phyloP scores from a whole-genome alignment of 2,113 vertebrate genomes.

The Smithornis capensis region DNA sequence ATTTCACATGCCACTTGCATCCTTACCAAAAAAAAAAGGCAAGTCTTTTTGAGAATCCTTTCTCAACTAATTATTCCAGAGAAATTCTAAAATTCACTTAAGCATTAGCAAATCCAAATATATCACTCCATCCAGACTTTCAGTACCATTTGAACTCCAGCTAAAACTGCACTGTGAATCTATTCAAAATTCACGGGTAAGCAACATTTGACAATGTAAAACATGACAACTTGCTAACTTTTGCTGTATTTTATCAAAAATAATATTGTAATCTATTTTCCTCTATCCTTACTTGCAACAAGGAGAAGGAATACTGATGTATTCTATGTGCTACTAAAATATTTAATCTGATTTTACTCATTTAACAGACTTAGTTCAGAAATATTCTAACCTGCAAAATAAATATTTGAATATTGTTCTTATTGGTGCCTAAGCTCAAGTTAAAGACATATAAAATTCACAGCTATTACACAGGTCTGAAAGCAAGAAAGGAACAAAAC shows the following conservation, averaged over 20 bases:
- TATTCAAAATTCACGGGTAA: background rate
- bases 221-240: background rate
- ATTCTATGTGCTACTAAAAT: background rate
- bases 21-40: background rate
- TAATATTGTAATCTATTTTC: background rate
- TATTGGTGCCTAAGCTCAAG: background rate
- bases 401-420: background rate
- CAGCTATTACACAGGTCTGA: background rate
- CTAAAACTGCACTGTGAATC: background rate
- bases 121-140: background rate
- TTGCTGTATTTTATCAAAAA: background rate
- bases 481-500: background rate
- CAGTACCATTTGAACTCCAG: background rate
- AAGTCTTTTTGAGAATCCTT: background rate
- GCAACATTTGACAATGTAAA: background rate
- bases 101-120: slow-evolving; percentile 21
- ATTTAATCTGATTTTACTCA: background rate
- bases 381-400: background rate
- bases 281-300: background rate
- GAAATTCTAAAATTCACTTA: background rate
- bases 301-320: background rate
- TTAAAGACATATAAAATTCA: background rate
- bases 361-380: background rate
- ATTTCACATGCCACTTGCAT: background rate
- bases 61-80: background rate